phyloP scores from a whole-genome alignment of 1,140 invertebrate species.

The Drosophila carrolli region DNA sequence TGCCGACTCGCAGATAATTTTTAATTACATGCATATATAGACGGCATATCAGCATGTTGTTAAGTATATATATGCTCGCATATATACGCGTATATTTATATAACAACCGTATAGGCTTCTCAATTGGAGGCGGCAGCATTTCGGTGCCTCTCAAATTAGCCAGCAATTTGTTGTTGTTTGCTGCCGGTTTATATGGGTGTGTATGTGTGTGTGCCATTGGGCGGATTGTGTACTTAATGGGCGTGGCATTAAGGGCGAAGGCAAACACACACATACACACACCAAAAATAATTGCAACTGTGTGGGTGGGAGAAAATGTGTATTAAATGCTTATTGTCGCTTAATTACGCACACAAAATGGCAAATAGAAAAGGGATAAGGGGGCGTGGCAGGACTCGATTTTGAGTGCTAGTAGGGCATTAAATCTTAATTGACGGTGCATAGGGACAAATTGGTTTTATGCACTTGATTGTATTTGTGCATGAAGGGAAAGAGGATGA shows the following conservation, averaged over 20 bases:
- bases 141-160: constrained; percentile 71
- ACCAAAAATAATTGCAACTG: constrained; percentile 60
- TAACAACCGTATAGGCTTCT: constrained; percentile 33
- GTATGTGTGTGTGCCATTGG: constrained; percentile 11
- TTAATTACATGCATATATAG: constrained; percentile 56
- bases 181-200: background rate
- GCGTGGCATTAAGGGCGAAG: constrained; percentile 64
- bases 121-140: constrained; percentile 26
- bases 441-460: constrained; percentile 47
- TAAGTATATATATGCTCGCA: constrained; percentile 11
- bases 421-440: constrained; percentile 80
- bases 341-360: constrained; percentile 72
- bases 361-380: constrained; percentile 35
- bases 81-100: constrained; percentile 13
- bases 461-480: constrained; percentile 30
- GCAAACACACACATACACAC: constrained; percentile 39
- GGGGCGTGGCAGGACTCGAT: constrained; percentile 31
- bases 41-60: constrained; percentile 1
- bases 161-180: constrained; percentile 69
- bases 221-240: constrained; percentile 60
- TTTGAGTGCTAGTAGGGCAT: constrained; percentile 43
- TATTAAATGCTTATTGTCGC: constrained; percentile 83
- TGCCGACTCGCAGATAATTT: constrained; percentile 69
- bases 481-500: constrained; percentile 1
- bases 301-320: constrained; percentile 58